Evolutionary conservation across 2,888 invertebrate species (phyloP).

Genomic region (Caenorhabditis sp.): DNA sequence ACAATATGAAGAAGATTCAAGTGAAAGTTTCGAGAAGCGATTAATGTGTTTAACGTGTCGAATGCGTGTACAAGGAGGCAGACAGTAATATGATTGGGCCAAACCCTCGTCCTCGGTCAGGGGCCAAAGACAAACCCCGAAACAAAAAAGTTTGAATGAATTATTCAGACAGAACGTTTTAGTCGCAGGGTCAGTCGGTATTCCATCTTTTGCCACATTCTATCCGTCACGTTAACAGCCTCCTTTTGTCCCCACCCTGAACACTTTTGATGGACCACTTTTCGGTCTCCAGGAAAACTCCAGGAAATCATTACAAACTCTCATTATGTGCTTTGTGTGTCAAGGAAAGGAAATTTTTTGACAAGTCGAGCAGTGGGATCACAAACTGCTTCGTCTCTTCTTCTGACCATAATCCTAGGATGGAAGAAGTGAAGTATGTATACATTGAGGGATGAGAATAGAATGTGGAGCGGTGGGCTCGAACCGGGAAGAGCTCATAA

Average conservation of each 20-base stretch:
- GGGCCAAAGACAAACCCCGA: neutral
- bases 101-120: neutral
- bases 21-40: conserved; percentile 51
- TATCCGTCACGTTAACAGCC: conserved; percentile 25
- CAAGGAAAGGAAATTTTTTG: conserved; percentile 34
- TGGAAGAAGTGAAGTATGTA: neutral
- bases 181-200: conserved; percentile 2
- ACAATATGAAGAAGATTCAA: conserved; percentile 48
- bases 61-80: neutral
- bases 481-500: conserved; percentile 4
- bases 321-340: conserved; percentile 52
- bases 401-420: conserved; percentile 11
- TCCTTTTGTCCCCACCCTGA: neutral
- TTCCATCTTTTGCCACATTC: conserved; percentile 26
- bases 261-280: conserved; percentile 13
- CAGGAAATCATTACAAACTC: conserved; percentile 53
- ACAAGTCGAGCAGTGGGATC: conserved; percentile 27
- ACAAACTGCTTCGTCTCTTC: conserved; percentile 46
- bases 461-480: neutral
- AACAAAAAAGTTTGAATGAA: conserved; percentile 20
- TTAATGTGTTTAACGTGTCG: conserved; percentile 39
- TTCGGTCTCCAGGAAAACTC: conserved; percentile 25
- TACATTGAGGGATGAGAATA: neutral
- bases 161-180: conserved; percentile 11
- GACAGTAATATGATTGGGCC: conserved; percentile 10